A percentile compares a stretch with the other conserved stretches of the same genome.
Evolutionary conservation across 2,888 invertebrate genomes (phyloP).

Genomic region (Saturnia pavonia): DNA sequence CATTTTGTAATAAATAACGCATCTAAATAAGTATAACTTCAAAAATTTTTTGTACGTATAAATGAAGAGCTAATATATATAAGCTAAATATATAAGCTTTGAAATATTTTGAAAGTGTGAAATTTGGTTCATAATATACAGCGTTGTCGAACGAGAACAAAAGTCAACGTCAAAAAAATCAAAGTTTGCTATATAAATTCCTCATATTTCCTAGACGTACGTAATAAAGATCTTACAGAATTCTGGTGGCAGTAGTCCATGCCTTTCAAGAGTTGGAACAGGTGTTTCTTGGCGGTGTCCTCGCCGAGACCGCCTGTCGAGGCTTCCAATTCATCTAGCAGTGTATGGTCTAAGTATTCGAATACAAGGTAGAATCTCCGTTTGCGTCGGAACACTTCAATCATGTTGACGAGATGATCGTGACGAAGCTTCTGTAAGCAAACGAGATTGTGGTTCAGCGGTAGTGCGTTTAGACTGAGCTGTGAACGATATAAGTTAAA

Average conservation of each 20-base stretch:
- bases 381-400: constrained; percentile 93
- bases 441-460: not conserved
- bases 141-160: too few relatives aligned
- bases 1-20: too few relatives aligned
- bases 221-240: constrained; percentile 82
- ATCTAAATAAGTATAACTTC: too few relatives aligned
- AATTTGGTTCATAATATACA: too few relatives aligned
- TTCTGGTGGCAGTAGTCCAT: constrained; percentile 92
- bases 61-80: too few relatives aligned
- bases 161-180: too few relatives aligned
- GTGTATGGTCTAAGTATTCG: constrained; percentile 93
- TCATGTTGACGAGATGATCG: constrained; percentile 93
- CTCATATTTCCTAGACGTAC: not conserved
- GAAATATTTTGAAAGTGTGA: too few relatives aligned
- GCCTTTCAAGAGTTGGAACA: constrained; percentile 91
- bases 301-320: constrained; percentile 87
- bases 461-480: not conserved
- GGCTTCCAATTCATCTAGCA: constrained; percentile 91
- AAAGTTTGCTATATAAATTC: not conserved
- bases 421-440: constrained; percentile 89
- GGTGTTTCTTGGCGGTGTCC: constrained; percentile 86
- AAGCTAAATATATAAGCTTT: too few relatives aligned
- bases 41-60: too few relatives aligned
- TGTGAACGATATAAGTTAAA: not conserved
- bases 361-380: constrained; percentile 93